Conservation (phyloP, 2,888 invertebrate species). For the Orthosia cruda region DNA sequence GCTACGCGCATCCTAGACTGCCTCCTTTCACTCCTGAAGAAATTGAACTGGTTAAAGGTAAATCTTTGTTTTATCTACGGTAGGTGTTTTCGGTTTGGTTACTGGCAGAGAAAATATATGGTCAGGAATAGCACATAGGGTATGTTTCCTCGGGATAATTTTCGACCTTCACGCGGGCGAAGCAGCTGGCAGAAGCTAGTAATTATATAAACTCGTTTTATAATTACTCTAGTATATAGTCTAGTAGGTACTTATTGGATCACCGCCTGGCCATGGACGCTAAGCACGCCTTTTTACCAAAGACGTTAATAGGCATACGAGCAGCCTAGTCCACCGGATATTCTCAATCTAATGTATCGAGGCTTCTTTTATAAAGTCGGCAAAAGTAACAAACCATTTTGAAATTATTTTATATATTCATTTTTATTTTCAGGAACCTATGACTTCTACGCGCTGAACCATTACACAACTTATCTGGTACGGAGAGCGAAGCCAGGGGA, state of each 20-base stretch:
- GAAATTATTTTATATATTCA: too few species aligned
- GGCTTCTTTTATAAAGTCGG: too few species aligned
- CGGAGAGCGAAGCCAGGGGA: slow-evolving; percentile 61
- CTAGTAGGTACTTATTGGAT: too few species aligned
- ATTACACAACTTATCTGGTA: slow-evolving; percentile 82
- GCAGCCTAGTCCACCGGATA: too few species aligned
- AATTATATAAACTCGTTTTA: too few species aligned
- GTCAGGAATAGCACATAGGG: too few species aligned
- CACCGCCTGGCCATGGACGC: too few species aligned
- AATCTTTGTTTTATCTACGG: not conserved
- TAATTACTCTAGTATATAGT: too few species aligned
- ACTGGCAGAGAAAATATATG: not conserved
- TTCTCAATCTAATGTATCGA: too few species aligned
- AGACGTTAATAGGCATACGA: too few species aligned
- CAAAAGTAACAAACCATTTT: too few species aligned
- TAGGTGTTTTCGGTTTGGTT: not conserved
- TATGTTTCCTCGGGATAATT: not conserved
- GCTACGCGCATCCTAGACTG: slow-evolving; percentile 37
- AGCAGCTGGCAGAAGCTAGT: not conserved
- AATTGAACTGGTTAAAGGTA: slow-evolving; percentile 56
- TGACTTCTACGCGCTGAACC: slow-evolving; percentile 90
- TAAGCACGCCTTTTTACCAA: too few species aligned
- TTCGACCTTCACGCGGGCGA: not conserved
- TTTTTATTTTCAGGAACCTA: slow-evolving; percentile 72
- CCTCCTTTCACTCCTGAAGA: slow-evolving; percentile 51